Percentiles rank a stretch among this genome's conserved stretches.
Conservation (phyloP, 2,888 invertebrate genomes). For the Tenthredo distinguenda region DNA sequence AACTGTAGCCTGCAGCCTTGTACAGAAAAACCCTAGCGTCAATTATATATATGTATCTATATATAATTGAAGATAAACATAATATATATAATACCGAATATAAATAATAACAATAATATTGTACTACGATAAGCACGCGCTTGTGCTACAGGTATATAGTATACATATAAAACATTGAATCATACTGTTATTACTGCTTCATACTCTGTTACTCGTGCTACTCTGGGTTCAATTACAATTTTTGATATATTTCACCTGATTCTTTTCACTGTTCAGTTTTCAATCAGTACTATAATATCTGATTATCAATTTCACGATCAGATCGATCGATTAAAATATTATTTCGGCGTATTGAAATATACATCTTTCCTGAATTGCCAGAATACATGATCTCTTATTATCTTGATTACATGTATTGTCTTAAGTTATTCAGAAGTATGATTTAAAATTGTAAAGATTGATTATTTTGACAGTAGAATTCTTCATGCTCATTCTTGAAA, state of each 20-base stretch:
- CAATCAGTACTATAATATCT: background rate
- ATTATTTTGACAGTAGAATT: background rate
- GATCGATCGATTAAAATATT: background rate
- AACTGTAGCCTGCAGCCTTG: slow-evolving; percentile 73
- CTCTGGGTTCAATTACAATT: slow-evolving; percentile 51
- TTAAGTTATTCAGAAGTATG: background rate
- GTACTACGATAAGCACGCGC: slow-evolving; percentile 60
- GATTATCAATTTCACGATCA: background rate
- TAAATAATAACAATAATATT: slow-evolving; percentile 56
- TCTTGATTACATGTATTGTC: background rate
- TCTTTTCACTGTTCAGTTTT: background rate
- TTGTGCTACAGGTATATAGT: slow-evolving; percentile 61
- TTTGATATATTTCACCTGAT: background rate
- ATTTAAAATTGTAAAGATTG: background rate
- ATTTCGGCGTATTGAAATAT: background rate
- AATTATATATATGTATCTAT: slow-evolving; percentile 73
- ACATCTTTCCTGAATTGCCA: background rate
- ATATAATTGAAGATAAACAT: slow-evolving; percentile 50
- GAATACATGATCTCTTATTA: background rate
- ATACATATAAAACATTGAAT: slow-evolving; percentile 52
- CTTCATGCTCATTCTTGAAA: background rate
- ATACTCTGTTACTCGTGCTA: slow-evolving; percentile 58
- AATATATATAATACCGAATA: slow-evolving; percentile 53
- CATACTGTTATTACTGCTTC: slow-evolving; percentile 57
- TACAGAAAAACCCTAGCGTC: slow-evolving; percentile 74